Evolutionary conservation across 1,140 invertebrate genomes (phyloP), one percentile per base, ranked within the genome.

Genomic region (Luehdorfia chinensis): DNA sequence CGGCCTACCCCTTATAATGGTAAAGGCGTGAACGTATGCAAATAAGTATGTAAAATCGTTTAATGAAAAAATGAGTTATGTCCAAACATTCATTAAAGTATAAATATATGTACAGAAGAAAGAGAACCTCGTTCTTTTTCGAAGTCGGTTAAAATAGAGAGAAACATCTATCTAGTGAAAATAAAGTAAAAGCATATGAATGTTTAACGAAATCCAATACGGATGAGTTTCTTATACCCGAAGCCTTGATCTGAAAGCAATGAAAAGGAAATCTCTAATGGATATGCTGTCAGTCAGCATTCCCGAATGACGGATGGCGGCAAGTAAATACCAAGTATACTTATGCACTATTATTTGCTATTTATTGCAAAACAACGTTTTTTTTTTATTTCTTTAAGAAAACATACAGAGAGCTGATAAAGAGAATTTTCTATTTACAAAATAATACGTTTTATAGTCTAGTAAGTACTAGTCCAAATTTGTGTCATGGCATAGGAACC

Each of bases 251-350:
- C 36, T 25, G 36, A 39, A 27, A 39, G 36, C 36, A 12, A 21
- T 39, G 36, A 27, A 39, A 39, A 39, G 36, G 36, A 39, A 39
- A 39, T 39, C 36, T 23, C 36, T 39, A 39, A 39, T 39, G 36
- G 36, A 39, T 39, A 27, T 8, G 36, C 36, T 39, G 36, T 39
- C 36, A 39, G 23, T 13, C 36, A 25, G 21, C 19, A 39, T 39
- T 39, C 19, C 36, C 36, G 6, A 27, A 41, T 41, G 37, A 41
- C 37, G 23, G 37, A 41, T 41, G 23, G 23, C 37, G 18, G 34
- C 6, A 15, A 37, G 9, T 37, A 19, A 21, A 6, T 37, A 5
- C 33, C 33, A 37, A 37, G 4, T 37, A 15, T 30, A 4, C 27
- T 28, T 41, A 8, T 37, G 9, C 12, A 5, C 12, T 23, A 37